phyloP scores from a whole-genome alignment of 1,140 invertebrate species.

The Drosophila repletoides region DNA sequence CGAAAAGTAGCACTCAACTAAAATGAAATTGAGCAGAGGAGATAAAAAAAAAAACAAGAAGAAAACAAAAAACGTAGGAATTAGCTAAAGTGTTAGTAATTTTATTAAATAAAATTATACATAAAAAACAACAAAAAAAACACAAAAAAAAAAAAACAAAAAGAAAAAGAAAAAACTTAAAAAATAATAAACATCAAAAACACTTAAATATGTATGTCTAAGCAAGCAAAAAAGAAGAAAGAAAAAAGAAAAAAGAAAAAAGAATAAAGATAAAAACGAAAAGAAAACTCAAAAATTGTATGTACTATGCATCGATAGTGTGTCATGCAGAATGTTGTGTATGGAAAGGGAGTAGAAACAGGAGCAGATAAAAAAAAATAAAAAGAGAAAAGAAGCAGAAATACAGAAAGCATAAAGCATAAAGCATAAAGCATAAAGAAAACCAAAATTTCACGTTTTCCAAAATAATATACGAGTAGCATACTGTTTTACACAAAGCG shows the following conservation, averaged over 20 bases:
- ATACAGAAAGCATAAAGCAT: too few relatives aligned
- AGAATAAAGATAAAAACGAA: conserved; percentile 5
- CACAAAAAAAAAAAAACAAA: conserved; percentile 45
- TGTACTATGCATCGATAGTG: conserved; percentile 42
- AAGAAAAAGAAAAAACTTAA: conserved; percentile 24
- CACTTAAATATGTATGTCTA: conserved; percentile 47
- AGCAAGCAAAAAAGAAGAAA: conserved; percentile 7
- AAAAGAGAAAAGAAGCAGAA: too few relatives aligned
- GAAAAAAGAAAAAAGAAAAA: neutral
- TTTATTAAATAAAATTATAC: conserved; percentile 79
- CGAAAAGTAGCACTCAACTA: conserved; percentile 58
- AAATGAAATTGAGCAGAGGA: conserved; percentile 45
- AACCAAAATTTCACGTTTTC: conserved; percentile 46
- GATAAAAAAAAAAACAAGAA: conserved; percentile 35
- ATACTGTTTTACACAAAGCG: conserved; percentile 46
- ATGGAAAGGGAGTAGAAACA: too few relatives aligned
- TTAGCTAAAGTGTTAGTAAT: conserved; percentile 80
- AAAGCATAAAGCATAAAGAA: conserved; percentile 35
- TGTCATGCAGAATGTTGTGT: conserved; percentile 52
- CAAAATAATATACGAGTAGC: conserved; percentile 37
- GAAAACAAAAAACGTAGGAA: conserved; percentile 59
- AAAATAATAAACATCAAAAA: conserved; percentile 48
- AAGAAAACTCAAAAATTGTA: conserved; percentile 44
- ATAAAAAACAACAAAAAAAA: conserved; percentile 38
- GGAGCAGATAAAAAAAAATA: too few relatives aligned